Evolutionary conservation across 2,797 vertebrate species (phyloP).

Genomic region (Ptychobarbus kaznakovi): DNA sequence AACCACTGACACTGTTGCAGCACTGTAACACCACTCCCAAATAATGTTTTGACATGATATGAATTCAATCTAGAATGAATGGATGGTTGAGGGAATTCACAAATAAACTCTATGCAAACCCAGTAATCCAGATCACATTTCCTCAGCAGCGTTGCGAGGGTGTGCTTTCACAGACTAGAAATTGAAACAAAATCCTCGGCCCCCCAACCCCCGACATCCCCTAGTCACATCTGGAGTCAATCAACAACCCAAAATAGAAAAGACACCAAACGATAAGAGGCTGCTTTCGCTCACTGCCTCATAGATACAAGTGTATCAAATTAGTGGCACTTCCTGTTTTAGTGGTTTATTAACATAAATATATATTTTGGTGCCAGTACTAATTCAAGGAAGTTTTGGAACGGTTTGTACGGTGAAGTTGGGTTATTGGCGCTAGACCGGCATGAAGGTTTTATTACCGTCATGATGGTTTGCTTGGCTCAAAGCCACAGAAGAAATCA

Average conservation of each 20-base stretch:
- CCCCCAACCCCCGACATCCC: background rate
- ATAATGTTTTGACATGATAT: background rate
- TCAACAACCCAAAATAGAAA: slow-evolving; percentile 67
- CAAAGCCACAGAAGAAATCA: slow-evolving; percentile 66
- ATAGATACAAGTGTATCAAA: slow-evolving; percentile 28
- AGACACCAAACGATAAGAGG: slow-evolving; percentile 60
- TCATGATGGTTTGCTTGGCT: slow-evolving; percentile 65
- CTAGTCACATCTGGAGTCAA: slow-evolving; percentile 70
- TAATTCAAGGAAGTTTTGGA: slow-evolving; percentile 40
- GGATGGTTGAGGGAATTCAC: background rate
- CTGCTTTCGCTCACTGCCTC: background rate
- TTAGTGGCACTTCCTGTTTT: slow-evolving; percentile 32
- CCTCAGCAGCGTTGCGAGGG: background rate
- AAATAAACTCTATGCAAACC: slow-evolving; percentile 14
- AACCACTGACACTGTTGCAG: background rate
- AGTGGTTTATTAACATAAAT: slow-evolving; percentile 61
- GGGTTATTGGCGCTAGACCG: slow-evolving; percentile 51
- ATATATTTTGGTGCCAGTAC: slow-evolving; percentile 50
- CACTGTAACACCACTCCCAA: background rate
- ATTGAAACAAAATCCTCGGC: slow-evolving; percentile 29
- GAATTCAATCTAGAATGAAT: background rate
- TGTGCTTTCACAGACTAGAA: background rate
- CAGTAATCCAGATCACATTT: background rate
- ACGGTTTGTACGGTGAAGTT: slow-evolving; percentile 2
- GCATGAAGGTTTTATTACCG: slow-evolving; percentile 70